Evolutionary conservation across 2,113 vertebrate species (phyloP).

Genomic region (Dasyornis broadbenti): DNA sequence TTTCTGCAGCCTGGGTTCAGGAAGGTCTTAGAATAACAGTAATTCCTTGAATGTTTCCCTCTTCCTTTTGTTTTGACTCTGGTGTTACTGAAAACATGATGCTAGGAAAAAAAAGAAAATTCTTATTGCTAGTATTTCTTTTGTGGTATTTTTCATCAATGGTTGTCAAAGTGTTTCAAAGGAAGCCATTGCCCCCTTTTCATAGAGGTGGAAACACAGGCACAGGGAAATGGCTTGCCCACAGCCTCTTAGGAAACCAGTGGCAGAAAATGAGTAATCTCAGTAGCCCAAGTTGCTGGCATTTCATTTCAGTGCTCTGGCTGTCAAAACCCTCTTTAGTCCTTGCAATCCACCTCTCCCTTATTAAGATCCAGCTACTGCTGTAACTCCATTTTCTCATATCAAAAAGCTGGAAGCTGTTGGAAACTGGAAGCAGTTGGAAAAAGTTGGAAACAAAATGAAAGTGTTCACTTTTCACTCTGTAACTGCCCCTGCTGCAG

Average conservation of each 20-base stretch:
- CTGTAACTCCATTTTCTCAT: not conserved
- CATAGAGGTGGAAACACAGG: not conserved
- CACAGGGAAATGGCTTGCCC: not conserved
- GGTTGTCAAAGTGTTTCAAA: not conserved
- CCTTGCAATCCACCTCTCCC: not conserved
- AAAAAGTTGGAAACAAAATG: not conserved
- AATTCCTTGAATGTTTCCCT: not conserved
- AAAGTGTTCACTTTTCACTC: not conserved
- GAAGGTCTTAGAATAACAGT: not conserved
- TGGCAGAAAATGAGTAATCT: not conserved
- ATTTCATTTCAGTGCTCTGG: not conserved
- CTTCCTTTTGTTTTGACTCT: not conserved
- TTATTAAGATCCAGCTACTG: not conserved
- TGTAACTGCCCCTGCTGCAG: not conserved
- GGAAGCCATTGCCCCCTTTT: not conserved
- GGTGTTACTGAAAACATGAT: not conserved
- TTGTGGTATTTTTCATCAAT: not conserved
- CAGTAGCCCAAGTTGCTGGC: not conserved
- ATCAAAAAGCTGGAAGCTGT: not conserved
- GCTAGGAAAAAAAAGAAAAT: not conserved
- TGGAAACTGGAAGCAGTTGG: not conserved
- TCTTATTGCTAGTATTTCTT: not conserved
- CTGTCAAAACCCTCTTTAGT: not conserved
- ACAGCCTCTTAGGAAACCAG: not conserved
- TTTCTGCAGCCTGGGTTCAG: not conserved